Conservation (phyloP, 1,140 invertebrate genomes). For the Leptinotarsa undecemlineata region DNA sequence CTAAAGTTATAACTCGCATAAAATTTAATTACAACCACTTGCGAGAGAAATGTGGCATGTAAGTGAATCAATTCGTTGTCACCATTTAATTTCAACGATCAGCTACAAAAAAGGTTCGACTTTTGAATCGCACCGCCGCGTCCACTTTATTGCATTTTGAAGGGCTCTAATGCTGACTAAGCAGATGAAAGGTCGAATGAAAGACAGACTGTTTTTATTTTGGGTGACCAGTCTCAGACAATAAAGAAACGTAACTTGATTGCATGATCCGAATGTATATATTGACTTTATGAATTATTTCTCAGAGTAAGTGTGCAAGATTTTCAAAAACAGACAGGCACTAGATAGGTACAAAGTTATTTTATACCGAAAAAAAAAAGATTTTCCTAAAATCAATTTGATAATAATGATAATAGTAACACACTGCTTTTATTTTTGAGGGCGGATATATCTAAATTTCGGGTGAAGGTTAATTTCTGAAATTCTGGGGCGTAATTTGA, state of each 20-base stretch:
- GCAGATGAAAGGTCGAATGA: slow-evolving; percentile 4
- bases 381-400: no score
- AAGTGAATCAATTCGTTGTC: slow-evolving; percentile 17
- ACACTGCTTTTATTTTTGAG: no score
- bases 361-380: no score
- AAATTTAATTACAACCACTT: slow-evolving; percentile 14
- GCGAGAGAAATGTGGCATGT: slow-evolving; percentile 2
- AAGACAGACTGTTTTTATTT: neutral
- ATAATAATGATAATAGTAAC: no score
- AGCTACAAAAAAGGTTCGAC: slow-evolving; percentile 4
- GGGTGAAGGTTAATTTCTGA: no score
- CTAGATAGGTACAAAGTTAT: no score
- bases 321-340: no score
- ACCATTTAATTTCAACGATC: neutral
- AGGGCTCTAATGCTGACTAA: slow-evolving; percentile 17
- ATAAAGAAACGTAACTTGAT: neutral
- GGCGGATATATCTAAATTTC: no score
- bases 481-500: no score
- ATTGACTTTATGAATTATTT: no score
- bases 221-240: slow-evolving; percentile 3
- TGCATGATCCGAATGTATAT: no score
- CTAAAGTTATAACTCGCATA: slow-evolving; percentile 10
- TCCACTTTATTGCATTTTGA: slow-evolving; percentile 14
- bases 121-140: slow-evolving; percentile 8
- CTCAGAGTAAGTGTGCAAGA: no score